A percentile compares a stretch with the other conserved stretches of the same genome.
Evolutionary conservation across 2,797 vertebrate genomes (phyloP).

Genomic region (Gallirallus australis): DNA sequence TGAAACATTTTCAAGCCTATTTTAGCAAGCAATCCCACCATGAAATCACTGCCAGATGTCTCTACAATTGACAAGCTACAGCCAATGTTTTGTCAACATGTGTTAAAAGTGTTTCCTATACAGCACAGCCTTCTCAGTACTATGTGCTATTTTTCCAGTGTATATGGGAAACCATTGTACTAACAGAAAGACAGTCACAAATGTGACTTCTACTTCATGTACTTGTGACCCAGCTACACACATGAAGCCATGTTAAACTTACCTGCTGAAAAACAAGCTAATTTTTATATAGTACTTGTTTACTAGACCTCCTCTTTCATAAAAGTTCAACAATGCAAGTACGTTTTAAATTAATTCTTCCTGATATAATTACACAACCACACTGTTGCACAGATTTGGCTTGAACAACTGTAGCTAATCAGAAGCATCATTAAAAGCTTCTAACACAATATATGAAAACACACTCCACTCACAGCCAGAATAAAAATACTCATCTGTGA

Average conservation of each 20-base stretch:
- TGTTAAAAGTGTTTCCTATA: not conserved
- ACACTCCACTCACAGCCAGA: not conserved
- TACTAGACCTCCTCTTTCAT: not conserved
- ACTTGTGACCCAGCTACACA: not conserved
- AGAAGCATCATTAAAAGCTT: not conserved
- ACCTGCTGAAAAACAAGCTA: not conserved
- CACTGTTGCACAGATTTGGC: not conserved
- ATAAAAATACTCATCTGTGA: not conserved
- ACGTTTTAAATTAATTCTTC: not conserved
- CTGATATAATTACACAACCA: not conserved
- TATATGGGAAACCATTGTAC: not conserved
- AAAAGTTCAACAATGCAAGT: not conserved
- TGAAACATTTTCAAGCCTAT: conserved; percentile 2
- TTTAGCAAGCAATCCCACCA: not conserved
- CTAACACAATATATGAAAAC: not conserved
- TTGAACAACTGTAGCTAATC: not conserved
- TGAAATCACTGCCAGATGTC: conserved; percentile 25
- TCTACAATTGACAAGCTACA: conserved; percentile 3
- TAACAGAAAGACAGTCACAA: not conserved
- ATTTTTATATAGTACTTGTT: not conserved
- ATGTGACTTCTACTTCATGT: not conserved
- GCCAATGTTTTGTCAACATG: not conserved
- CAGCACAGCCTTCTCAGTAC: not conserved
- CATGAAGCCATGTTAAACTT: not conserved
- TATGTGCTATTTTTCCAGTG: not conserved